A percentile compares a stretch with the other conserved stretches of the same genome.
Evolutionary conservation across 64 coral and sea anemone species (phyloP).

Genomic region (Pachyseris speciosa): DNA sequence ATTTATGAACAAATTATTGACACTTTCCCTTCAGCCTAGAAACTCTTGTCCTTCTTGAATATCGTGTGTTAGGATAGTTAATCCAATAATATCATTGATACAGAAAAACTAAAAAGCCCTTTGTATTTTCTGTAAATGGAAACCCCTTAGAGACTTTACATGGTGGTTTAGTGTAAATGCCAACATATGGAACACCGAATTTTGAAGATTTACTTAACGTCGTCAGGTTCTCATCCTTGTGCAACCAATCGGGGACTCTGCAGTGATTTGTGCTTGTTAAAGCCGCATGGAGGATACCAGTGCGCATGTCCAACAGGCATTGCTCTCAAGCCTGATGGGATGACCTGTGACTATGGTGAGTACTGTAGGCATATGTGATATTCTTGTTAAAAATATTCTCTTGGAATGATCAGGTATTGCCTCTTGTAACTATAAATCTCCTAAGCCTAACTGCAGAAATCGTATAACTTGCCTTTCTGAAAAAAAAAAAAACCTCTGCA

Average conservation of each 20-base stretch:
- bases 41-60: not conserved
- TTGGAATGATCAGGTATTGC: not conserved
- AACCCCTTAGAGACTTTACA: not conserved
- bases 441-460: not conserved
- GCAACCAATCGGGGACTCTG: not conserved
- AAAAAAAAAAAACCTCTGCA: not conserved
- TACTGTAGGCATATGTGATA: not conserved
- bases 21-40: too few relatives aligned
- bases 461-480: not conserved
- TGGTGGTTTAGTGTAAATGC: not conserved
- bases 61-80: not conserved
- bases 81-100: not conserved
- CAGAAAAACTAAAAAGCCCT: not conserved
- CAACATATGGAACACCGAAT: not conserved
- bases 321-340: constrained; percentile 18
- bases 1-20: too few relatives aligned
- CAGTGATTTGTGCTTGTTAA: constrained; percentile 53
- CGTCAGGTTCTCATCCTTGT: constrained; percentile 41
- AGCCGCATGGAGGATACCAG: constrained; percentile 27
- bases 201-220: not conserved
- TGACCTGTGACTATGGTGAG: constrained; percentile 53
- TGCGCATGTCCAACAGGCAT: constrained; percentile 61
- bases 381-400: not conserved
- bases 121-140: not conserved
- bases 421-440: not conserved